phyloP scores from a whole-genome alignment of 2,797 vertebrate genomes.

The Zenarchopterus dispar region DNA sequence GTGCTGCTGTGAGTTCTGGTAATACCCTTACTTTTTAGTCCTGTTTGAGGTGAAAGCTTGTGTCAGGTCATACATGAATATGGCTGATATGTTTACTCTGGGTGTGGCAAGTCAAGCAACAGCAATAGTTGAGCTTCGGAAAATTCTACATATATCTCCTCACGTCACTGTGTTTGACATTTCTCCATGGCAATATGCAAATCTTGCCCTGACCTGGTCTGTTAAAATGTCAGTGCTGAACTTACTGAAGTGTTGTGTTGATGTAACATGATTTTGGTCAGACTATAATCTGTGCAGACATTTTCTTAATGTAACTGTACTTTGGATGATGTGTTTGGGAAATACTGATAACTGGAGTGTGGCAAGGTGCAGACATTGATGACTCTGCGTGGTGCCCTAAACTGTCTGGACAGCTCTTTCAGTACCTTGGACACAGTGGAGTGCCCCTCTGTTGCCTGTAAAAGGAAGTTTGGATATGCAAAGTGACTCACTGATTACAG shows the following conservation, averaged over 20 bases:
- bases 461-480: slow-evolving; percentile 78
- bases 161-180: slow-evolving; percentile 38
- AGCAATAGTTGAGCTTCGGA: slow-evolving; percentile 55
- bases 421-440: slow-evolving; percentile 31
- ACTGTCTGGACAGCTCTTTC: slow-evolving; percentile 39
- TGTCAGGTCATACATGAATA: slow-evolving; percentile 66
- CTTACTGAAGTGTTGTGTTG: slow-evolving; percentile 18
- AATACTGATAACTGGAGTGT: slow-evolving; percentile 61
- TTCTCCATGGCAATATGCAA: slow-evolving; percentile 62
- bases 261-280: not conserved
- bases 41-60: slow-evolving; percentile 46
- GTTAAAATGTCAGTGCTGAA: slow-evolving; percentile 22
- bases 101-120: slow-evolving; percentile 68
- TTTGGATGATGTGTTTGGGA: slow-evolving; percentile 48
- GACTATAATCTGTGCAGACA: slow-evolving; percentile 15
- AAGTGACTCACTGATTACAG: slow-evolving; percentile 58
- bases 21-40: slow-evolving; percentile 22
- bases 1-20: slow-evolving; percentile 26
- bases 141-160: slow-evolving; percentile 55
- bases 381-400: slow-evolving; percentile 27
- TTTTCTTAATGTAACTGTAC: slow-evolving; percentile 39
- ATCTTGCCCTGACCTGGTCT: slow-evolving; percentile 26
- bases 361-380: slow-evolving; percentile 38
- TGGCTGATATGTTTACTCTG: slow-evolving; percentile 71
- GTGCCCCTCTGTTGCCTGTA: slow-evolving; percentile 45